A percentile compares a stretch with the other conserved stretches of the same genome.
Evolutionary conservation across 2,113 vertebrate species (phyloP).

Genomic region (Gopherus evgoodei): DNA sequence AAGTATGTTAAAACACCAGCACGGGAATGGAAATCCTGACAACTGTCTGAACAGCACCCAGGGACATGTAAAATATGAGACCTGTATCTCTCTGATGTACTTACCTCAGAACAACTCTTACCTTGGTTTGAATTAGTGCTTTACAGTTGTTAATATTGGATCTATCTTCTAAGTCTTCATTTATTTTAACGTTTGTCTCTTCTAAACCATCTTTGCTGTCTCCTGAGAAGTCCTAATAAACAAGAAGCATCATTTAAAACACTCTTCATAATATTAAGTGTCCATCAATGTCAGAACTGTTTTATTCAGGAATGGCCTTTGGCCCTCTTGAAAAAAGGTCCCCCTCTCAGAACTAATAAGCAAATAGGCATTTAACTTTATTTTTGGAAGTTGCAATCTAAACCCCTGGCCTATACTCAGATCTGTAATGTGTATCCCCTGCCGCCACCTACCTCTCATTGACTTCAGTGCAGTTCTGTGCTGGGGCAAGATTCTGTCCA

Average conservation of each 20-base stretch:
- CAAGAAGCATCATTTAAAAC: not conserved
- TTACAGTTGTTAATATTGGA: slow-evolving; percentile 57
- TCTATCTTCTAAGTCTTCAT: slow-evolving; percentile 22
- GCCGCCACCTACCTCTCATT: not conserved
- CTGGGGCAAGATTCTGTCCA: not conserved
- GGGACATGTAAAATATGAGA: not conserved
- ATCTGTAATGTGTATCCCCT: not conserved
- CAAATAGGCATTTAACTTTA: not conserved
- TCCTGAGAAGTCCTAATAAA: slow-evolving; percentile 47
- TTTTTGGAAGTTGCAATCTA: not conserved
- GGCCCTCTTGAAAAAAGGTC: not conserved
- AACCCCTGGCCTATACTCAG: not conserved
- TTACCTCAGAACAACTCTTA: slow-evolving; percentile 27
- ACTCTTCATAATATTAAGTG: not conserved
- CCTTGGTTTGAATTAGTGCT: slow-evolving; percentile 78
- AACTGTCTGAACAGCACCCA: not conserved
- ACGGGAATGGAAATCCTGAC: not conserved
- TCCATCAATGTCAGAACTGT: not conserved
- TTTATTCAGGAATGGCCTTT: not conserved
- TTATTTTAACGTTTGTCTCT: slow-evolving; percentile 14
- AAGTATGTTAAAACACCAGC: not conserved
- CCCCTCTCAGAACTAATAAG: not conserved
- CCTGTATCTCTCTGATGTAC: no score
- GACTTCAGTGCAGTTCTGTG: not conserved
- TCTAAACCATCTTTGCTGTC: slow-evolving; percentile 25